Evolutionary conservation across 2,113 vertebrate genomes (phyloP).

Genomic region (Clarias gariepinus): DNA sequence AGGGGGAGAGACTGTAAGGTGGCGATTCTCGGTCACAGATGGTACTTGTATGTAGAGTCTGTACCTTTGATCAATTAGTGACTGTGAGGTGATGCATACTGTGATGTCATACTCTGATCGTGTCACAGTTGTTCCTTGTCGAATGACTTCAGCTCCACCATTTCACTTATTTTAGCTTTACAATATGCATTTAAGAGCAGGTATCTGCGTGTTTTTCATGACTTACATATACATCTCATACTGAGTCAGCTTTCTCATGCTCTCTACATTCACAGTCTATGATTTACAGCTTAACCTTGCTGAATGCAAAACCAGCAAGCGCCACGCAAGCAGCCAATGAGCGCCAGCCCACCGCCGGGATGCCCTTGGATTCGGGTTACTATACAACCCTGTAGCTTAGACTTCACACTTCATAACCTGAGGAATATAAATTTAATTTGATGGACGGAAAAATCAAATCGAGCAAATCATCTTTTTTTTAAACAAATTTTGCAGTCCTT

Average conservation of each 20-base stretch:
- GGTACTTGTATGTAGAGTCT: too few relatives aligned
- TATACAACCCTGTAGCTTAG: background rate
- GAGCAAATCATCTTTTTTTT: background rate
- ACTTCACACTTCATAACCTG: background rate
- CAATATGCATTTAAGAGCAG: too few relatives aligned
- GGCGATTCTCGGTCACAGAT: too few relatives aligned
- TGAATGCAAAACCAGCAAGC: slow-evolving; percentile 7
- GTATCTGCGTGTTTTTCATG: background rate
- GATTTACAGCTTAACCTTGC: slow-evolving; percentile 1
- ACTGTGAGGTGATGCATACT: too few relatives aligned
- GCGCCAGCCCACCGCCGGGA: background rate
- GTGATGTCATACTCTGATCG: too few relatives aligned
- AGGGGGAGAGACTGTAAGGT: too few relatives aligned
- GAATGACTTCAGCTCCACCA: too few relatives aligned
- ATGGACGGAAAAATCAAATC: background rate
- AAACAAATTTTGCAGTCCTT: background rate
- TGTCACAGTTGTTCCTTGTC: too few relatives aligned
- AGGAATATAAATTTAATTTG: background rate
- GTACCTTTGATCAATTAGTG: too few relatives aligned
- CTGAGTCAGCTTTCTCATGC: background rate
- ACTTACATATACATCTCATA: background rate
- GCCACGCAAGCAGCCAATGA: background rate
- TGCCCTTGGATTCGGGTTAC: background rate
- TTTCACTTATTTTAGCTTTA: too few relatives aligned
- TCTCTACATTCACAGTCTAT: background rate